Evolutionary conservation across 2,113 vertebrate genomes (phyloP).

Genomic region (Mugil cephalus): DNA sequence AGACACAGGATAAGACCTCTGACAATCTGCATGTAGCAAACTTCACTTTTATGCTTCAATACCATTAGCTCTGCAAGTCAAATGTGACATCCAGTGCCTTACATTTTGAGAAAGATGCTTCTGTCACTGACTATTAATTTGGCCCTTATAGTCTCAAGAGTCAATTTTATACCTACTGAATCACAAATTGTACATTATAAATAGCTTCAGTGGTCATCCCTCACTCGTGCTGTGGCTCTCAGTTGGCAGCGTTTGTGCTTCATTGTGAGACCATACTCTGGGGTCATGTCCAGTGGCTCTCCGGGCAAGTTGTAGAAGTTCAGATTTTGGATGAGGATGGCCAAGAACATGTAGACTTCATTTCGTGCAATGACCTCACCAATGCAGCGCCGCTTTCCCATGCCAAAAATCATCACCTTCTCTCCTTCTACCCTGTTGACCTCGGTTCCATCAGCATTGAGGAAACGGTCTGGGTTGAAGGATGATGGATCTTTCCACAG

Average conservation of each 20-base stretch:
- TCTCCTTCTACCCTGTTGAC: slow-evolving; percentile 84
- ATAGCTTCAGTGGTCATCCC: slow-evolving; percentile 51
- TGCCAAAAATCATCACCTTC: slow-evolving; percentile 88
- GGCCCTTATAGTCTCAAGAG: slow-evolving; percentile 10
- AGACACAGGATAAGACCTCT: slow-evolving; percentile 25
- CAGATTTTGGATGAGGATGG: slow-evolving; percentile 89
- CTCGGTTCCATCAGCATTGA: slow-evolving; percentile 72
- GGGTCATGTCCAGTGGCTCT: slow-evolving; percentile 86
- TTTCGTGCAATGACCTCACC: slow-evolving; percentile 90
- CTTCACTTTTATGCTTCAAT: slow-evolving; percentile 22
- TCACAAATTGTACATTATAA: not conserved
- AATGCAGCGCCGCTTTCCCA: slow-evolving; percentile 91
- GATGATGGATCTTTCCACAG: slow-evolving; percentile 90
- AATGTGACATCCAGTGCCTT: slow-evolving; percentile 21
- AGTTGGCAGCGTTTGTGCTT: slow-evolving; percentile 89
- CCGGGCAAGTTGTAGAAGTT: slow-evolving; percentile 81
- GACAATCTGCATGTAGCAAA: slow-evolving; percentile 20
- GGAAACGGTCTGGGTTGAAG: slow-evolving; percentile 92
- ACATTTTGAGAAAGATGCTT: slow-evolving; percentile 47
- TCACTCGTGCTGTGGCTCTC: slow-evolving; percentile 71
- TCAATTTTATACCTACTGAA: slow-evolving; percentile 20
- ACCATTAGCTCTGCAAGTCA: slow-evolving; percentile 16
- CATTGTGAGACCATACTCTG: slow-evolving; percentile 91
- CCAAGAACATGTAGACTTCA: slow-evolving; percentile 93
- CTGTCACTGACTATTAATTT: slow-evolving; percentile 27